These are phyloP conservation scores for Baryphthengus martii DNA, from an alignment of 2,113 vertebrate species.

Conservation along the genomic window DNA sequence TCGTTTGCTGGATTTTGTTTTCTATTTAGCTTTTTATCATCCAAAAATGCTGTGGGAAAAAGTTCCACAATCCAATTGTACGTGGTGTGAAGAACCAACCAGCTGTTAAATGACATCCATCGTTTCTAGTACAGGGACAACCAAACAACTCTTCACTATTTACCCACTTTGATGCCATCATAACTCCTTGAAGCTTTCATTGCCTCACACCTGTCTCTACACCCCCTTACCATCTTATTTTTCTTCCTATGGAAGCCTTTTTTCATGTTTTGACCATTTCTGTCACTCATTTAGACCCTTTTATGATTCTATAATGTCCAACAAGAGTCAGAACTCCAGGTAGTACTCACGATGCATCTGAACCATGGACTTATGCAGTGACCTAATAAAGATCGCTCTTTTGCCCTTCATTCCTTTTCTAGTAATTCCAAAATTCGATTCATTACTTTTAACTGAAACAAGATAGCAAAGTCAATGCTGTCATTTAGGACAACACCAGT, in stretches of 20 bases:
- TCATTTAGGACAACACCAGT: not conserved
- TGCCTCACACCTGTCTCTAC: not conserved
- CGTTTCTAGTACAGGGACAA: not conserved
- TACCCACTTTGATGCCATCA: not conserved
- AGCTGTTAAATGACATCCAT: rapidly evolving
- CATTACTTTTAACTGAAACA: not conserved
- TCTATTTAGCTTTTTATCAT: not conserved
- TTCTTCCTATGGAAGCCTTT: not conserved
- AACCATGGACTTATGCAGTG: not conserved
- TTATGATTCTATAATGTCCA: not conserved
- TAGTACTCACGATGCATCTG: not conserved
- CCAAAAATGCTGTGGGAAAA: not conserved
- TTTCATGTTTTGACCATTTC: not conserved
- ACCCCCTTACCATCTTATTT: not conserved
- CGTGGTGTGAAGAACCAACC: not conserved
- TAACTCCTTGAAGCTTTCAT: not conserved
- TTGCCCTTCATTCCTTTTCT: not conserved
- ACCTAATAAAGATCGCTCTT: not conserved
- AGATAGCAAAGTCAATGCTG: not conserved
- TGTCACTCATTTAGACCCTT: not conserved
- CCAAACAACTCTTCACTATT: not conserved
- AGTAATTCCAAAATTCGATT: not conserved
- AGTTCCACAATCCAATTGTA: not conserved
- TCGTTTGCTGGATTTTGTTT: not conserved
- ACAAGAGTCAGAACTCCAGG: not conserved